Evolutionary conservation across 2,888 invertebrate species (phyloP).

Genomic region (Eilema caniola): DNA sequence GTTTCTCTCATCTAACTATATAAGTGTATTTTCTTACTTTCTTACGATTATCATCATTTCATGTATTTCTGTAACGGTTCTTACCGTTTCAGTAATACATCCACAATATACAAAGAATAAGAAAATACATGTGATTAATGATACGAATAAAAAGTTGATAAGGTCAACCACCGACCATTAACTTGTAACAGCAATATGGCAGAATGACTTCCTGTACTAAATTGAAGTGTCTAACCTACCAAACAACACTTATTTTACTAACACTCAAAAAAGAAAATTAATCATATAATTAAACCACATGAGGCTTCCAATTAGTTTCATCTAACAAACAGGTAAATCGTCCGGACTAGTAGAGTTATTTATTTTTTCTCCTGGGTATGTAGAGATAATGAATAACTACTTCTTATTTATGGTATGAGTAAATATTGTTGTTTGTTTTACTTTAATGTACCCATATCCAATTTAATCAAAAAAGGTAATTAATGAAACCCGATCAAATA

Average conservation of each 20-base stretch:
- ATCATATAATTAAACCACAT: neutral
- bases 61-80: too few species aligned
- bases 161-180: neutral
- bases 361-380: neutral
- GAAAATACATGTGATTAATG: constrained; percentile 1
- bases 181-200: constrained; percentile 4
- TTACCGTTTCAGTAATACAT: neutral
- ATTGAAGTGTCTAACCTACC: neutral
- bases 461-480: constrained; percentile 1
- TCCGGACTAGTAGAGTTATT: neutral
- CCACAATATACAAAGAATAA: neutral
- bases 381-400: neutral
- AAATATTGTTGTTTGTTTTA: neutral
- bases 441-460: neutral
- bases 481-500: too few species aligned
- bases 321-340: constrained; percentile 5
- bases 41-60: neutral
- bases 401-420: neutral
- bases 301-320: constrained; percentile 10
- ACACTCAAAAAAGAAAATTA: neutral
- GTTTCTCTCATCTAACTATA: neutral
- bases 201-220: neutral
- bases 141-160: neutral
- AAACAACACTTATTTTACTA: neutral
- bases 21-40: neutral